Conservation (phyloP, 2,797 vertebrate species). For the Melanotaenia boesemani region DNA sequence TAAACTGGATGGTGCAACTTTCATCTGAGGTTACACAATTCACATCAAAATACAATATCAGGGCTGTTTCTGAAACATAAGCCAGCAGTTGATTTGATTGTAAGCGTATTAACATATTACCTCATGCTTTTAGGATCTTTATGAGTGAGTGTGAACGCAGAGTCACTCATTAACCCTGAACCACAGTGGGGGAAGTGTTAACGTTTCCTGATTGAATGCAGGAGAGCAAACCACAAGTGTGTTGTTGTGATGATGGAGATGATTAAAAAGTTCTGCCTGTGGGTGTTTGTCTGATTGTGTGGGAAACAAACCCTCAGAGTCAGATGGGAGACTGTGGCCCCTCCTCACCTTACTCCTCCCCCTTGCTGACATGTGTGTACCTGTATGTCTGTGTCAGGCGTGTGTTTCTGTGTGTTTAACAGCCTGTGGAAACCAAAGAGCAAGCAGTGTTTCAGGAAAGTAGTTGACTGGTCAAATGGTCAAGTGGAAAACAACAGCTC, state of each 20-base stretch:
- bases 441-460: conserved; percentile 40
- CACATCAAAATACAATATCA: background rate
- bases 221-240: conserved; percentile 1
- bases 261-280: conserved; percentile 10
- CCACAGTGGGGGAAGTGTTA: conserved; percentile 14
- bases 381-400: conserved; percentile 45
- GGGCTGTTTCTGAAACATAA: background rate
- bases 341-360: conserved; percentile 58
- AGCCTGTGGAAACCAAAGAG: conserved; percentile 46
- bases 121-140: background rate
- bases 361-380: conserved; percentile 36
- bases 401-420: conserved; percentile 34
- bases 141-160: background rate
- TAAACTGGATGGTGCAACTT: background rate
- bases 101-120: background rate
- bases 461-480: conserved; percentile 43
- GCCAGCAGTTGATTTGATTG: background rate
- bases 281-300: conserved; percentile 24
- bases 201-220: background rate
- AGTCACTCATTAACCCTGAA: background rate
- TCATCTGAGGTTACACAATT: background rate
- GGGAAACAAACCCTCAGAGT: conserved; percentile 34
- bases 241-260: conserved; percentile 15
- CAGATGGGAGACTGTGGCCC: conserved; percentile 45
- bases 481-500: conserved; percentile 38